These are phyloP conservation scores for Aporophyla nigra DNA, from an alignment of 2,888 invertebrate species.

Conservation along the genomic window DNA sequence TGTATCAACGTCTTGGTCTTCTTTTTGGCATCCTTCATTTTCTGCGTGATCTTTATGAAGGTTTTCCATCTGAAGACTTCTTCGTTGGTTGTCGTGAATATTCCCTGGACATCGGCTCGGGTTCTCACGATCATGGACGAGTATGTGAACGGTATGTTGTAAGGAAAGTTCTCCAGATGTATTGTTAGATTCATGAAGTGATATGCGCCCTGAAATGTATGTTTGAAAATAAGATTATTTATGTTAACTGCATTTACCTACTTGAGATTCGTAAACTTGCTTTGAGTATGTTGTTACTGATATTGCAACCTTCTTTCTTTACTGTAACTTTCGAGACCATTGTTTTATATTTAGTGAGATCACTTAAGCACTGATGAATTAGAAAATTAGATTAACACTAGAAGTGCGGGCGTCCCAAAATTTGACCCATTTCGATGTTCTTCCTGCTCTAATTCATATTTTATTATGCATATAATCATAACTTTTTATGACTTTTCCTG, in stretches of 20 bases:
- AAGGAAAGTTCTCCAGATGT: slow-evolving; percentile 65
- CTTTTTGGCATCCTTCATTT: slow-evolving; percentile 42
- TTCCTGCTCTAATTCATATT: too few relatives aligned
- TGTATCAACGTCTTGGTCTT: slow-evolving; percentile 7
- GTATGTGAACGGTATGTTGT: slow-evolving; percentile 66
- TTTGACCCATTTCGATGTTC: too few relatives aligned
- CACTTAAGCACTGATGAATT: too few relatives aligned
- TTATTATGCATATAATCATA: too few relatives aligned
- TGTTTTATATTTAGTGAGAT: too few relatives aligned
- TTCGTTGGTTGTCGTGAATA: slow-evolving; percentile 57
- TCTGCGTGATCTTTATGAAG: slow-evolving; percentile 60
- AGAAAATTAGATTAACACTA: too few relatives aligned
- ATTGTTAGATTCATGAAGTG: slow-evolving; percentile 59
- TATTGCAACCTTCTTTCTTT: too few relatives aligned
- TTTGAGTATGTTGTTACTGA: too few relatives aligned
- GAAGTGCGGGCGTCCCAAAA: too few relatives aligned
- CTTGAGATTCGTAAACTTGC: background rate
- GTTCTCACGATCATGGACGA: slow-evolving; percentile 62
- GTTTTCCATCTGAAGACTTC: slow-evolving; percentile 61
- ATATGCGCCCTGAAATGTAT: slow-evolving; percentile 60
- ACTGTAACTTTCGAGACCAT: too few relatives aligned
- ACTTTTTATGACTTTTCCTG: too few relatives aligned
- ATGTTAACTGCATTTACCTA: background rate
- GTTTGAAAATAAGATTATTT: too few relatives aligned
- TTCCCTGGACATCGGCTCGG: slow-evolving; percentile 60